Percentiles rank a stretch among this genome's conserved stretches.
Conservation (phyloP, 1,140 invertebrate genomes). For the Parasteatoda tepidariorum region DNA sequence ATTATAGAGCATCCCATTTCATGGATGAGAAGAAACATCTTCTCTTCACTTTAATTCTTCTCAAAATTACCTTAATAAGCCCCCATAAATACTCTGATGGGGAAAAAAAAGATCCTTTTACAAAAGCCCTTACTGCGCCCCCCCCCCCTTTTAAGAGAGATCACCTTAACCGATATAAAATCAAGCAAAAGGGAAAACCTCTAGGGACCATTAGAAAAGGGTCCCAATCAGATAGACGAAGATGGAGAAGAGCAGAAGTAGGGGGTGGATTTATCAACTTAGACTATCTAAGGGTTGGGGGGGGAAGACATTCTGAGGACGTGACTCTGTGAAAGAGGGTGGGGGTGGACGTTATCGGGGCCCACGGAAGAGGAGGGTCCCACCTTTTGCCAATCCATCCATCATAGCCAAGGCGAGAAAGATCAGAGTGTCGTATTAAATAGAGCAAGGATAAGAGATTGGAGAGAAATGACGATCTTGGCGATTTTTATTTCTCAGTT, state of each 20-base stretch:
- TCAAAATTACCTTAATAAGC: slow-evolving; percentile 32
- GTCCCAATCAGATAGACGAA: slow-evolving; percentile 32
- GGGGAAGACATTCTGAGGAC: background rate
- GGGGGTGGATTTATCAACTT: slow-evolving; percentile 12
- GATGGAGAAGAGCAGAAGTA: background rate
- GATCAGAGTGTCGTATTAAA: slow-evolving; percentile 54
- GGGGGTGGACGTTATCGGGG: slow-evolving; percentile 32
- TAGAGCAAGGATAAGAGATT: slow-evolving; percentile 51
- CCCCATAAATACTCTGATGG: no score
- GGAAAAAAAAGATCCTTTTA: background rate
- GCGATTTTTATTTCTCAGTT: slow-evolving; percentile 13
- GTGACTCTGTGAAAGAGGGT: background rate
- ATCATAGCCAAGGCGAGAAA: slow-evolving; percentile 41
- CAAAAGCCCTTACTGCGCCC: background rate
- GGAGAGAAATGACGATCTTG: background rate
- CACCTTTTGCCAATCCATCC: slow-evolving; percentile 57
- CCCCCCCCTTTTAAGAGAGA: background rate
- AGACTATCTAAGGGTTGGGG: slow-evolving; percentile 38
- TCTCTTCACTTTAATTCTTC: no score
- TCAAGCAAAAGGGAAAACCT: slow-evolving; percentile 28
- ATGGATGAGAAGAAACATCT: no score
- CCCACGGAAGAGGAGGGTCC: slow-evolving; percentile 15
- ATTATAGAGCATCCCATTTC: no score
- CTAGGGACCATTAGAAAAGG: slow-evolving; percentile 51
- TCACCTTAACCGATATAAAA: slow-evolving; percentile 57